phyloP scores from a whole-genome alignment of 2,113 vertebrate genomes.

The Smithornis capensis region DNA sequence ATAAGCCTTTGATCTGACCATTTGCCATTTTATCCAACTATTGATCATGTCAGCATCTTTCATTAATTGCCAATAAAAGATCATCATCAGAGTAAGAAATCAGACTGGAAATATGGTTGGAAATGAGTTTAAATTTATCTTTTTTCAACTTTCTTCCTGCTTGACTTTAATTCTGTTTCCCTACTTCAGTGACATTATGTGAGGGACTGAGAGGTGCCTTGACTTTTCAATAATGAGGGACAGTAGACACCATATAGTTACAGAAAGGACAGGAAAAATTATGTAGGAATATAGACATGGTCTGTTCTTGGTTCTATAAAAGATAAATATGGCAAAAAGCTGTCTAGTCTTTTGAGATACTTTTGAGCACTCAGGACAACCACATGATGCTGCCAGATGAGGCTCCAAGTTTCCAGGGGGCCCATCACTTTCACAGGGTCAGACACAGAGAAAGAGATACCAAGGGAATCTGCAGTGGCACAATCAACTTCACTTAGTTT shows the following conservation, averaged over 20 bases:
- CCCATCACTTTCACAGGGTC: neutral
- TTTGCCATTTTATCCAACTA: neutral
- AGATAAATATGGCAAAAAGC: neutral
- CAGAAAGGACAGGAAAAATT: neutral
- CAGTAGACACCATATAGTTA: neutral
- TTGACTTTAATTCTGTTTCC: neutral
- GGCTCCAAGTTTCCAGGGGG: neutral
- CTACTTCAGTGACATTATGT: neutral
- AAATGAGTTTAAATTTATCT: neutral
- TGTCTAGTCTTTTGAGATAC: neutral
- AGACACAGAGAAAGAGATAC: accelerated
- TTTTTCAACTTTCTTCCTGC: neutral
- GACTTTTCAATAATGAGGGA: neutral
- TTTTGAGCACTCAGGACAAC: neutral
- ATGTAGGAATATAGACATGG: neutral
- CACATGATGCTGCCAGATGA: neutral
- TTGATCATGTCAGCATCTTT: neutral
- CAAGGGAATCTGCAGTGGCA: neutral
- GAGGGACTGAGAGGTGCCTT: neutral
- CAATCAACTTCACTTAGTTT: neutral
- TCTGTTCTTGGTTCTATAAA: neutral
- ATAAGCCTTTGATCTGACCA: neutral
- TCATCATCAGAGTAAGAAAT: neutral
- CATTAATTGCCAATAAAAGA: neutral
- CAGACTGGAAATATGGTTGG: neutral